phyloP scores from a whole-genome alignment of 2,888 invertebrate genomes.

The Vandiemenella viatica region DNA sequence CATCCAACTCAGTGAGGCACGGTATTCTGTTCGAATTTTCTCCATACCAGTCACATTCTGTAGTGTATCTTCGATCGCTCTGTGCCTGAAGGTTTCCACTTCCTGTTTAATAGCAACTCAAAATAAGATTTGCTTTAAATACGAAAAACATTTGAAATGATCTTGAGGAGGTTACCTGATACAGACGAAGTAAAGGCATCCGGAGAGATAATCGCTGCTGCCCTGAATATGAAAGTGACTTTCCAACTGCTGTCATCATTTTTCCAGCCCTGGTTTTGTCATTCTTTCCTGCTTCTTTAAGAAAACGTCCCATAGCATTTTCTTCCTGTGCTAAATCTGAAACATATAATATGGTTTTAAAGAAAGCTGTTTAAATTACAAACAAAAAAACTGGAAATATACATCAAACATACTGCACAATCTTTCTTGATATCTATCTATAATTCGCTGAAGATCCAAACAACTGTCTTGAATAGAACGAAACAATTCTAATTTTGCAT shows the following conservation, averaged over 20 bases:
- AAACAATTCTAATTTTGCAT: conserved; percentile 88
- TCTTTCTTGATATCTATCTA: conserved; percentile 87
- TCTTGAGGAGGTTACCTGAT: conserved; percentile 40
- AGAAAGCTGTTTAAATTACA: conserved; percentile 1
- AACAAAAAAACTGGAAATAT: background rate
- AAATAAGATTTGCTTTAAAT: background rate
- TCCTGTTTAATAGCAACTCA: conserved; percentile 31
- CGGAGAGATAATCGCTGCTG: conserved; percentile 82
- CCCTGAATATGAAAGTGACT: conserved; percentile 75
- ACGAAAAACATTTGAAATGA: background rate
- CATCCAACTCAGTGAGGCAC: conserved; percentile 96
- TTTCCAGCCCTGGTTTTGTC: conserved; percentile 72
- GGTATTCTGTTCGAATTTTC: conserved; percentile 84
- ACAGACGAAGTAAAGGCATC: conserved; percentile 71
- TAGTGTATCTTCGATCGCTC: conserved; percentile 87
- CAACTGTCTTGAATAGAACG: conserved; percentile 86
- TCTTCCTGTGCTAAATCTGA: conserved; percentile 87
- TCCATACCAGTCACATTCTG: conserved; percentile 89
- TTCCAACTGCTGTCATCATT: conserved; percentile 70
- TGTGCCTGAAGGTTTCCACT: conserved; percentile 90
- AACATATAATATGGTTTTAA: conserved; percentile 14
- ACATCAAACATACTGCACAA: conserved; percentile 49
- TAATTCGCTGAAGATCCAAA: conserved; percentile 67
- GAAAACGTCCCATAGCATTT: conserved; percentile 82
- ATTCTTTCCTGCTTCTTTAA: conserved; percentile 83